These are phyloP conservation scores for Bradypodion ventrale DNA, from an alignment of 2,797 vertebrate genomes.

Conservation along the genomic window DNA sequence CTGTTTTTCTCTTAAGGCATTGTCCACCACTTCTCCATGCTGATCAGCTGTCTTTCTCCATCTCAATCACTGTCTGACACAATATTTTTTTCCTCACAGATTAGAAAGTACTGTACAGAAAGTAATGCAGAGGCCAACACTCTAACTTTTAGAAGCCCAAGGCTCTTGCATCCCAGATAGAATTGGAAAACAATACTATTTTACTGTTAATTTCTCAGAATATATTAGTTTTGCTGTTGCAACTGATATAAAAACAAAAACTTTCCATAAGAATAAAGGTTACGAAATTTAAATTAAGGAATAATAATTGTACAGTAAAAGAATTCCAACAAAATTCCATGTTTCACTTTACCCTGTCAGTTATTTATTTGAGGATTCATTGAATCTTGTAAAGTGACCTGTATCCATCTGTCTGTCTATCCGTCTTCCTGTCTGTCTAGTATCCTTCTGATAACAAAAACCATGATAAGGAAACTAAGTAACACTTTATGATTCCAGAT, in stretches of 20 bases:
- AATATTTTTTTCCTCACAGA: neutral
- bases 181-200: slow-evolving; percentile 18
- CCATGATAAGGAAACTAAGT: too few relatives aligned
- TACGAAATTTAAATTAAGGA: neutral
- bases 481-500: too few relatives aligned
- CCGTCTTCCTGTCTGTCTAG: too few relatives aligned
- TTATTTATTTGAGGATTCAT: too few relatives aligned
- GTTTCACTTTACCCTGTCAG: neutral
- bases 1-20: slow-evolving; percentile 14
- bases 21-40: slow-evolving; percentile 26
- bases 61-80: slow-evolving; percentile 32
- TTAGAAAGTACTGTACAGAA: slow-evolving; percentile 15
- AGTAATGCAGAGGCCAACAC: neutral
- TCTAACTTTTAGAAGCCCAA: slow-evolving; percentile 12
- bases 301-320: neutral
- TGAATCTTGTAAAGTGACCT: too few relatives aligned
- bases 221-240: neutral
- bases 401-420: too few relatives aligned
- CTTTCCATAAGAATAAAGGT: neutral
- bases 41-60: slow-evolving; percentile 11
- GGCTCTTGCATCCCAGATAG: neutral
- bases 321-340: neutral
- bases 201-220: neutral
- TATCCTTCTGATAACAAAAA: too few relatives aligned
- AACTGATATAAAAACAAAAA: neutral